Percentiles rank a stretch among this genome's conserved stretches.
These are phyloP conservation scores for Adrianichthys oophorus DNA, from an alignment of 2,797 vertebrate genomes.

Conservation along the genomic window DNA sequence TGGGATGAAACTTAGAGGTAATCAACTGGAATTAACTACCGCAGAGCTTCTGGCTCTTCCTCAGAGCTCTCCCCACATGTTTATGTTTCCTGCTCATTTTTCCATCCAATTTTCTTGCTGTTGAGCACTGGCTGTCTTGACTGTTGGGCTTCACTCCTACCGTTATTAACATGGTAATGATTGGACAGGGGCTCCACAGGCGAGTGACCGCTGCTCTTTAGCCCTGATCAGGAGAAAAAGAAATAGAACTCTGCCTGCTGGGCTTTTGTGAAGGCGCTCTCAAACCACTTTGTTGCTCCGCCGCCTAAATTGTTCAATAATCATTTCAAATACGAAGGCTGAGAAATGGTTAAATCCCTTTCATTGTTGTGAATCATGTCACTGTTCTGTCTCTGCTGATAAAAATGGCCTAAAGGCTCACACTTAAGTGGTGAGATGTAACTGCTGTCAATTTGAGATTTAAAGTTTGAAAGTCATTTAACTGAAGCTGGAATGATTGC, in stretches of 20 bases:
- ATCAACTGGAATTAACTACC: slow-evolving; percentile 57
- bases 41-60: slow-evolving; percentile 8
- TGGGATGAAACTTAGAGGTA: slow-evolving; percentile 32
- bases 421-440: too few species aligned
- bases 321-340: background rate
- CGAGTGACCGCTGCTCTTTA: slow-evolving; percentile 38
- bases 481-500: too few species aligned
- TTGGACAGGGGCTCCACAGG: slow-evolving; percentile 44
- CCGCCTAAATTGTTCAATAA: background rate
- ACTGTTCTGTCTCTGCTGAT: too few species aligned
- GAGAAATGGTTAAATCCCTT: too few species aligned
- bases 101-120: background rate
- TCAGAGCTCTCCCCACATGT: background rate
- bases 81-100: slow-evolving; percentile 16
- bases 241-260: slow-evolving; percentile 68
- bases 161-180: slow-evolving; percentile 71
- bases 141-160: slow-evolving; percentile 27
- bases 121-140: slow-evolving; percentile 18
- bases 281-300: background rate
- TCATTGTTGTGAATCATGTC: too few species aligned
- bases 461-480: too few species aligned
- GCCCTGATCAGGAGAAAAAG: slow-evolving; percentile 42
- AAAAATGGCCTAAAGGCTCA: too few species aligned
- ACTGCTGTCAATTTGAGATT: too few species aligned
- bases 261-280: slow-evolving; percentile 34